Base-by-base conservation (phyloP, 2,797 vertebrate species). In the Furcifer pardalis region DNA sequence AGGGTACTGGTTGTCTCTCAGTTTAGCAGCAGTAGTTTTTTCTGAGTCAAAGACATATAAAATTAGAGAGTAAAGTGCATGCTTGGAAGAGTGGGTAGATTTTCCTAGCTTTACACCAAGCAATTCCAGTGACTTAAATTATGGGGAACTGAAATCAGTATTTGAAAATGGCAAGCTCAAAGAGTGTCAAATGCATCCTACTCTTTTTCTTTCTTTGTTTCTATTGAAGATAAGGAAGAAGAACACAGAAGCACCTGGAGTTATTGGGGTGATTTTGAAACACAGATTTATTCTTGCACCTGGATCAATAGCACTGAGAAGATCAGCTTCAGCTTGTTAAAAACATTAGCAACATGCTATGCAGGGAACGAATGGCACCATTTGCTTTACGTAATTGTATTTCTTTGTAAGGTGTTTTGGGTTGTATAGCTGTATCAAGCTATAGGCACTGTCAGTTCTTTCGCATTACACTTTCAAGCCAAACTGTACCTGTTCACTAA, bases 261-360 rank as follows among this genome's bases (percentile, higher is more conserved):
- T 56, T 81, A 81, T 5, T 46, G 35, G 30, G 17, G n/a, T 85
- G 78, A 37, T 76, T 44, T 85, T 75, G 42, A 85, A 66, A 59
- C 59, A 32, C 35, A 56, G 77, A n/a, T 65, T 52, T 73, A 25
- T 40, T 73, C 27, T 42, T 65, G 27, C 19, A 32, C 21, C n/a
- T 12, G 23, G 37, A 44, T 65, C 30, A 81, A 35, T 68, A 37
- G 9, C 27, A 8, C 66, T 71, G n/a, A 77, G 40, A 68, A 42
- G 25, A 68, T 52, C 32, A n/a, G 15, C 8, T 62, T 76, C 46
- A 68, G 25, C 35, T 68, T 82, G 42, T 46, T 37, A 49, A 79
- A n/a, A 65, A 44, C 40, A 69, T 40, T 23, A 63, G 8, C 35
- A 65, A 12, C 49, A 60, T 42, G 27, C 15, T 12, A 25, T 23